phyloP scores from a whole-genome alignment of 1,140 invertebrate genomes.

The Portunus trituberculatus region DNA sequence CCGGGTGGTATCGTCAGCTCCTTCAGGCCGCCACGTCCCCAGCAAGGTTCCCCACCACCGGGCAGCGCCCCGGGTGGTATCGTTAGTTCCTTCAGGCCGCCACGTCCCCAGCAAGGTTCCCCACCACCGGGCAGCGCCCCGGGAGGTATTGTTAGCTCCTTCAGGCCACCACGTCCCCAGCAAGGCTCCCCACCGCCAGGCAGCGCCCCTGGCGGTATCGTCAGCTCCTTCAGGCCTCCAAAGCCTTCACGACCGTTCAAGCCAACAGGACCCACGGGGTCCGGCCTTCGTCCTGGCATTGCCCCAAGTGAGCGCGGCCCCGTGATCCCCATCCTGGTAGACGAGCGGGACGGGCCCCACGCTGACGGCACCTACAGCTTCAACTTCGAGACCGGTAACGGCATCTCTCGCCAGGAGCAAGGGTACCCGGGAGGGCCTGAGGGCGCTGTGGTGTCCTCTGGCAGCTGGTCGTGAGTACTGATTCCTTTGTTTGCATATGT shows the following conservation, averaged over 20 bases:
- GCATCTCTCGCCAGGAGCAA: constrained; percentile 56
- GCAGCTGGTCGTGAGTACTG: constrained; percentile 66
- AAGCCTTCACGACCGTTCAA: not conserved
- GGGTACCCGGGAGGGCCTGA: constrained; percentile 34
- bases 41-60: not conserved
- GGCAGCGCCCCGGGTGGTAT: constrained; percentile 30
- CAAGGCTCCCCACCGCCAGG: not conserved
- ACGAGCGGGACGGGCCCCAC: constrained; percentile 57
- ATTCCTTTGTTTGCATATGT: not conserved
- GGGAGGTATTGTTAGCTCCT: not conserved
- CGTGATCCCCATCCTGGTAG: constrained; percentile 46
- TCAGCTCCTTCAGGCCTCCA: constrained; percentile 28
- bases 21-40: not conserved
- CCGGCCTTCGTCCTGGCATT: not conserved
- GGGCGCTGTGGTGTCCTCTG: constrained; percentile 53
- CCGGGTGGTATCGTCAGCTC: not conserved
- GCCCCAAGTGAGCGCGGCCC: not conserved
- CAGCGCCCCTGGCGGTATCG: too few species aligned
- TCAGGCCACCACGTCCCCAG: not conserved
- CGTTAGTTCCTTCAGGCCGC: not conserved
- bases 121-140: constrained; percentile 29
- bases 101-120: too few species aligned
- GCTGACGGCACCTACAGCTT: constrained; percentile 47
- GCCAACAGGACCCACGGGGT: not conserved
- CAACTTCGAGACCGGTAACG: constrained; percentile 59